phyloP scores from a whole-genome alignment of 2,113 vertebrate genomes.

The Scortum barcoo region DNA sequence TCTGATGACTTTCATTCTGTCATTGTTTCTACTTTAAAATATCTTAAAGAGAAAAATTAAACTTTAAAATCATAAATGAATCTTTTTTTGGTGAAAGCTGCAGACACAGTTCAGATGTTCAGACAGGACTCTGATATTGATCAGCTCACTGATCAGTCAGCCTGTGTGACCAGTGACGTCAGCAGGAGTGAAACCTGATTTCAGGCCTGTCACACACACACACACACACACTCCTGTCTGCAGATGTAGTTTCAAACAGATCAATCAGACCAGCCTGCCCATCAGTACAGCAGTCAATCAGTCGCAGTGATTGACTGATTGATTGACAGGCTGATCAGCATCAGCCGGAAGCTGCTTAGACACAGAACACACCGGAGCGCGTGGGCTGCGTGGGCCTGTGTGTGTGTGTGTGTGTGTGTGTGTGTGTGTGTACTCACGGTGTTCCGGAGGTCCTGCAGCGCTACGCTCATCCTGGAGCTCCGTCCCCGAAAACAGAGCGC shows the following conservation, averaged over 20 bases:
- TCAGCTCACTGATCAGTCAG: not conserved
- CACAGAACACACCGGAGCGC: not conserved
- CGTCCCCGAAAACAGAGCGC: conserved; percentile 64
- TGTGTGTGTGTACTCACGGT: conserved; percentile 67
- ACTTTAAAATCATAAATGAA: too few species aligned
- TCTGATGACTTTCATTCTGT: not conserved
- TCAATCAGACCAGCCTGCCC: not conserved
- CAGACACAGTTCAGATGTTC: too few species aligned
- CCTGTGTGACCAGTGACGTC: conserved; percentile 60
- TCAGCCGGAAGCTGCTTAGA: not conserved
- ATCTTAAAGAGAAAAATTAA: not conserved
- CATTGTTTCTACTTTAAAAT: too few species aligned
- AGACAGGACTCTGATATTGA: not conserved
- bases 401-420: conserved; percentile 24
- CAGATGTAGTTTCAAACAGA: not conserved
- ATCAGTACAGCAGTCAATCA: not conserved
- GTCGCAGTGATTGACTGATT: conserved; percentile 51
- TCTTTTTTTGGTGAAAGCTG: not conserved
- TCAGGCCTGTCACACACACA: conserved; percentile 12
- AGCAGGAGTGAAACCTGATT: conserved; percentile 20
- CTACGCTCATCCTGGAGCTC: conserved; percentile 81
- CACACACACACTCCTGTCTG: conserved; percentile 1
- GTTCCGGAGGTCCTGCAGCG: conserved; percentile 82
- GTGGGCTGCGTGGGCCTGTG: conserved; percentile 13
- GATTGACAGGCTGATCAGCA: conserved; percentile 52